Percentiles rank a stretch among this genome's conserved stretches.
These are phyloP conservation scores for Drosophila sturtevanti DNA, from an alignment of 1,140 invertebrate species.

Conservation along the genomic window DNA sequence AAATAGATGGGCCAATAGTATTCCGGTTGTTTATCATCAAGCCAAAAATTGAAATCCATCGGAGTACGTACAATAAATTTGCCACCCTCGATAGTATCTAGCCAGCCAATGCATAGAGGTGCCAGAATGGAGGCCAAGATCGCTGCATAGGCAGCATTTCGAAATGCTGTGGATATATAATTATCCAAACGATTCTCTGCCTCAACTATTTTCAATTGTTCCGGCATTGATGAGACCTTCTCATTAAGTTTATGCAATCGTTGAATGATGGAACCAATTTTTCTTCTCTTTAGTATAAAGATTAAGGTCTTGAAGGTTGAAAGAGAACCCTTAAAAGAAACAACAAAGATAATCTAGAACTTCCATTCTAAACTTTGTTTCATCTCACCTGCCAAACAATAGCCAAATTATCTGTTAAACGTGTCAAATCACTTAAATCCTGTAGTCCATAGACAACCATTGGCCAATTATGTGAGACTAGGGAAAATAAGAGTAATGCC, in stretches of 20 bases:
- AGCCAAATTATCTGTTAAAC: slow-evolving; percentile 33
- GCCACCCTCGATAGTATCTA: slow-evolving; percentile 2
- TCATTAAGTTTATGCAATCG: slow-evolving; percentile 36
- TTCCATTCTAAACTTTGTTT: not conserved
- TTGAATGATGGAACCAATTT: slow-evolving; percentile 22
- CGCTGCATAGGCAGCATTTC: slow-evolving; percentile 24
- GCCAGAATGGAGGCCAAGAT: slow-evolving; percentile 23
- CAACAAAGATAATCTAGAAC: not conserved
- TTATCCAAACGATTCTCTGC: slow-evolving; percentile 36
- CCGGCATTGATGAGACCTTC: not conserved
- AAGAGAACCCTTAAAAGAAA: slow-evolving; percentile 24
- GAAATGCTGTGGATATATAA: slow-evolving; percentile 35
- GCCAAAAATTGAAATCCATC: slow-evolving; percentile 56
- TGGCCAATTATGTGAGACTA: slow-evolving; percentile 47
- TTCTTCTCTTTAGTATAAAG: slow-evolving; percentile 24
- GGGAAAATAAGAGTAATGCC: slow-evolving; percentile 17
- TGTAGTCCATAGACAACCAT: slow-evolving; percentile 44
- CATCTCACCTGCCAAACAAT: slow-evolving; percentile 17
- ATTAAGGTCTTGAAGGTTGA: slow-evolving; percentile 40
- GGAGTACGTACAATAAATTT: slow-evolving; percentile 38
- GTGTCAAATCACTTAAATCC: slow-evolving; percentile 29
- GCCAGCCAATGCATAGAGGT: slow-evolving; percentile 27
- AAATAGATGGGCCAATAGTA: slow-evolving; percentile 48
- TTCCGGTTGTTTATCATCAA: slow-evolving; percentile 24
- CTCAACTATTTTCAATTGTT: not conserved